phyloP scores from a whole-genome alignment of 1,140 invertebrate species.

The Lepidurus apus region DNA sequence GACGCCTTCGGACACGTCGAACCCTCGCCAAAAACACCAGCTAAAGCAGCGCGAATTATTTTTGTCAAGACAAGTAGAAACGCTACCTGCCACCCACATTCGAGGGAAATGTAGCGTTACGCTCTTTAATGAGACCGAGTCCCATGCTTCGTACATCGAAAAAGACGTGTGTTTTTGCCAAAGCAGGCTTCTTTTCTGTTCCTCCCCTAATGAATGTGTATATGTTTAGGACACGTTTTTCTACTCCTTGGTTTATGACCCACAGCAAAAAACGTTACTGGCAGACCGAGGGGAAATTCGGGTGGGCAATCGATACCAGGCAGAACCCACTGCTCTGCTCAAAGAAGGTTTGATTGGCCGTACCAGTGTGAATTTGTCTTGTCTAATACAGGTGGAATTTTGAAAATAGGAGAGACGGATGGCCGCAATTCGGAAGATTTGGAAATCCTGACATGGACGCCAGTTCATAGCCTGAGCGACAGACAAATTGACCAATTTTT shows the following conservation, averaged over 20 bases:
- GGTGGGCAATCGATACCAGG: slow-evolving; percentile 93
- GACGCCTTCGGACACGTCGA: background rate
- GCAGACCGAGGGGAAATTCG: slow-evolving; percentile 96
- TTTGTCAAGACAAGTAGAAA: slow-evolving; percentile 95
- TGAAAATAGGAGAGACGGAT: slow-evolving; percentile 64
- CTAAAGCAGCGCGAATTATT: slow-evolving; percentile 97
- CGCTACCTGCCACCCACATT: slow-evolving; percentile 95
- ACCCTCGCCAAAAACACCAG: slow-evolving; percentile 73
- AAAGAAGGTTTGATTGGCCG: slow-evolving; percentile 53
- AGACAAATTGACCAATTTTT: slow-evolving; percentile 98
- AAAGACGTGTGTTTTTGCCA: slow-evolving; percentile 69
- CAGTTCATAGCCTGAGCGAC: slow-evolving; percentile 80
- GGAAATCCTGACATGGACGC: slow-evolving; percentile 91
- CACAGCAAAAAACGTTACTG: slow-evolving; percentile 93
- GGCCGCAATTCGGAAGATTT: slow-evolving; percentile 67
- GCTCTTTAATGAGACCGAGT: slow-evolving; percentile 96
- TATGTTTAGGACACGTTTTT: slow-evolving; percentile 87
- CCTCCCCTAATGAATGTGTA: slow-evolving; percentile 30
- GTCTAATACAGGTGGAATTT: slow-evolving; percentile 11
- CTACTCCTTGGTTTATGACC: slow-evolving; percentile 99
- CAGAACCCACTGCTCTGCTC: slow-evolving; percentile 69
- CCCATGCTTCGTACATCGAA: slow-evolving; percentile 87
- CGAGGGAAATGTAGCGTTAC: slow-evolving; percentile 98
- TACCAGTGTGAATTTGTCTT: slow-evolving; percentile 27
- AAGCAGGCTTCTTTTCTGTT: background rate